Evolutionary conservation across 2,797 vertebrate species (phyloP).

Genomic region (Xiphorhynchus erythropygius): DNA sequence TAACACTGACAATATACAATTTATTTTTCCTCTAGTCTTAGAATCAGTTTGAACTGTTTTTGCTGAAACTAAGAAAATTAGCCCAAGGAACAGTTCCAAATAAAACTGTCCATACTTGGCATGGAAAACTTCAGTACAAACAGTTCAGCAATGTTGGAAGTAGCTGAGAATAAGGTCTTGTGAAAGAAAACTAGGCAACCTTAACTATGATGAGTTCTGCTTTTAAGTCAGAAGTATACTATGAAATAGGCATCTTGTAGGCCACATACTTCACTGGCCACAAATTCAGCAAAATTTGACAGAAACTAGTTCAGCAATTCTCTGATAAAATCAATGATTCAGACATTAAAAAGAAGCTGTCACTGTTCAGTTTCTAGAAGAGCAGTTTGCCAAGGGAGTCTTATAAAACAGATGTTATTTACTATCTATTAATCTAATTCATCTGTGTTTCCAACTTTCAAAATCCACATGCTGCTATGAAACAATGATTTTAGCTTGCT

Average conservation of each 20-base stretch:
- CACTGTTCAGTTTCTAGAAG: neutral
- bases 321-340: neutral
- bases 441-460: neutral
- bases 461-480: neutral
- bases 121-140: constrained; percentile 57
- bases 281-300: neutral
- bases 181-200: neutral
- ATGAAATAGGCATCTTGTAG: neutral
- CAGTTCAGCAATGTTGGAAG: neutral
- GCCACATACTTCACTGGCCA: neutral
- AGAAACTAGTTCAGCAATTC: neutral
- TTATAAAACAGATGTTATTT: neutral
- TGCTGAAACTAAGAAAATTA: constrained; percentile 33
- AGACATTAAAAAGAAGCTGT: neutral
- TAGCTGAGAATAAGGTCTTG: constrained; percentile 8
- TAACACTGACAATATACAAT: neutral
- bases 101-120: constrained; percentile 58
- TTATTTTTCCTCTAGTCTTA: neutral
- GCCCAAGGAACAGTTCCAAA: neutral
- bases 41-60: neutral
- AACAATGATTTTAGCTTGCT: neutral
- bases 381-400: neutral
- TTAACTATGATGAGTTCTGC: neutral
- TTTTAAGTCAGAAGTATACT: neutral
- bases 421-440: neutral